Evolutionary conservation across 2,797 vertebrate species (phyloP), one percentile per base, ranked within the genome.

Genomic region (Cynopterus sphinx): DNA sequence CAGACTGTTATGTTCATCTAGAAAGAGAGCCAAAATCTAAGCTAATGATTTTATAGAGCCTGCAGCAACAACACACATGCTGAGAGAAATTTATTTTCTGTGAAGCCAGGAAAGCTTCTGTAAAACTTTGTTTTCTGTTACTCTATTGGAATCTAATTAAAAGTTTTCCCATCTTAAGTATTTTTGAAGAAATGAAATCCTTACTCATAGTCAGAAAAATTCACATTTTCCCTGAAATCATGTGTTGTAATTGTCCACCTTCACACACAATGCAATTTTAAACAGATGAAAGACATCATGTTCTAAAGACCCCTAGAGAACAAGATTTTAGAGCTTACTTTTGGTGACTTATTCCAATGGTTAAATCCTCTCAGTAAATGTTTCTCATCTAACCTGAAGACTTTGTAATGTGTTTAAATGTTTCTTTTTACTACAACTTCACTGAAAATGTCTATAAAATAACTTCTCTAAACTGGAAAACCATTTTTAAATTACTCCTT

Each of bases 301-400:
- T 36, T 94, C 90, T 22, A 85, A 96, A 92, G 77, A 90, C 13
- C n/a, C 22, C 33, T 31, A 36, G 87, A 83, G 39, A 81, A 90
- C 89, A 95, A 33, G 10, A 77, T 28, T 82, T 96, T 70, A 67
- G 63, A 90, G 41, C 8, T 96, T 87, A 67, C 24, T 86, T 95
- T 96, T 85, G 57, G 65, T 95, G 78, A 87, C 51, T 92, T 96
- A 95, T 79, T 93, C 63, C 68, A 93, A 21, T 86, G 86, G 86
- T 41, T 84, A 88, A 96, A 67, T 94, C 41, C 36, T 28, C 82
- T 81, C 33, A 83, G 87, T 90, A 95, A 93, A 92, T 36, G 92
- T 92, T 97, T 94, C 85, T 85, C 85, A 90, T 78, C 57, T 83
- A 96, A 95, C 82, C 85, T 93, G 63, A 94, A 59, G 57, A 95